Evolutionary conservation across 2,888 invertebrate species (phyloP).

Genomic region (Drosophila quinaria): DNA sequence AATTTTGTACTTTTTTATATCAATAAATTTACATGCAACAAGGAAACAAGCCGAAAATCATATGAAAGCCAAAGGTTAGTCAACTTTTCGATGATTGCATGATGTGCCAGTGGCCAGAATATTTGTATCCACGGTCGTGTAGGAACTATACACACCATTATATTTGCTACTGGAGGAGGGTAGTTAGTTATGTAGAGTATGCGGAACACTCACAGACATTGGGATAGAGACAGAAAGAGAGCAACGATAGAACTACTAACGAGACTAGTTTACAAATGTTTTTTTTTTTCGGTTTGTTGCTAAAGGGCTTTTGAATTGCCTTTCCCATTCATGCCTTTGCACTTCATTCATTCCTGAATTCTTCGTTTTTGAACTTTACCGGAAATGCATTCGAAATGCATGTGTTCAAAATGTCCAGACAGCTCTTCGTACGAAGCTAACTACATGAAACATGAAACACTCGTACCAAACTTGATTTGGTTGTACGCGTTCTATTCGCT

Average conservation of each 20-base stretch:
- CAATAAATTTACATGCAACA: too few species aligned
- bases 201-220: slow-evolving; percentile 5
- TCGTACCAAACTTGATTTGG: slow-evolving; percentile 26
- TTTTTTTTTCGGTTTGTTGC: slow-evolving; percentile 12
- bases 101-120: neutral
- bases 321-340: slow-evolving; percentile 61
- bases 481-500: slow-evolving; percentile 25
- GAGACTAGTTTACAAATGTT: slow-evolving; percentile 53
- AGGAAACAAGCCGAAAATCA: too few species aligned
- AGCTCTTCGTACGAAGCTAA: neutral
- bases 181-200: slow-evolving; percentile 9
- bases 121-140: slow-evolving; percentile 16
- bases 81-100: neutral
- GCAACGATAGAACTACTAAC: slow-evolving; percentile 59
- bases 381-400: slow-evolving; percentile 46
- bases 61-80: neutral
- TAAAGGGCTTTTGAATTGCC: slow-evolving; percentile 13
- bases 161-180: neutral
- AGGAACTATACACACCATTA: slow-evolving; percentile 8
- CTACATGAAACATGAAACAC: slow-evolving; percentile 7
- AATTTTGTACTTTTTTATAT: too few species aligned
- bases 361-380: slow-evolving; percentile 19
- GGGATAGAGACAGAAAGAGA: slow-evolving; percentile 6
- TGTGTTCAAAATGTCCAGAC: slow-evolving; percentile 15
- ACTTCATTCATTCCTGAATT: slow-evolving; percentile 50